Conservation (phyloP, 2,797 vertebrate genomes). For the Sorex maritimensis region DNA sequence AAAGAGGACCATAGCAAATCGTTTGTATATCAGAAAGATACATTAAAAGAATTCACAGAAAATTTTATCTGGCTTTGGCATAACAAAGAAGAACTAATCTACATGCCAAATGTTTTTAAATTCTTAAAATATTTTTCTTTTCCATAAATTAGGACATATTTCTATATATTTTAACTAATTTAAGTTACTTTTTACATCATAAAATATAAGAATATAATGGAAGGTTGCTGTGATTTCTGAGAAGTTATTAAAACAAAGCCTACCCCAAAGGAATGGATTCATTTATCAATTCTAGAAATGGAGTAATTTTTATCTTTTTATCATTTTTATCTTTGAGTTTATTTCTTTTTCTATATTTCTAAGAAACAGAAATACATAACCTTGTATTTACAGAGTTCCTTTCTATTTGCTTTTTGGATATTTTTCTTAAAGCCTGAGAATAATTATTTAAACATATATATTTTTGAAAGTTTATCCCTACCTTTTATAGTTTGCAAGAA, state of each 20-base stretch:
- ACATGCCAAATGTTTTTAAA: slow-evolving; percentile 61
- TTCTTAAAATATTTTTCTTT: slow-evolving; percentile 68
- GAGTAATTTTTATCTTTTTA: slow-evolving; percentile 51
- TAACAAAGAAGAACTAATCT: slow-evolving; percentile 13
- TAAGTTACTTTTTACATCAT: slow-evolving; percentile 61
- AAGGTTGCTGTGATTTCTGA: slow-evolving; percentile 68
- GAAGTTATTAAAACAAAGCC: slow-evolving; percentile 79
- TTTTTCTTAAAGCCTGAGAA: slow-evolving; percentile 78
- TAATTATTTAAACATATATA: slow-evolving; percentile 72
- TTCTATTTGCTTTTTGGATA: slow-evolving; percentile 61
- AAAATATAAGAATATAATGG: slow-evolving; percentile 62
- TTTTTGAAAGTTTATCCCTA: slow-evolving; percentile 78
- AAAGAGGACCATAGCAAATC: background rate
- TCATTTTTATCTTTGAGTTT: slow-evolving; percentile 79
- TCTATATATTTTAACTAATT: slow-evolving; percentile 72
- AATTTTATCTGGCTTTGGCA: slow-evolving; percentile 30
- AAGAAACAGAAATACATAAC: slow-evolving; percentile 72
- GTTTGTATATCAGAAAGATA: background rate
- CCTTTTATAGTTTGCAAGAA: slow-evolving; percentile 73
- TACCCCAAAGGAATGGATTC: slow-evolving; percentile 57
- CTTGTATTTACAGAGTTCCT: slow-evolving; percentile 69
- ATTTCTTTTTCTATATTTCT: slow-evolving; percentile 76
- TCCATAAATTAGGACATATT: slow-evolving; percentile 57
- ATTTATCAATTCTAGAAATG: slow-evolving; percentile 60
- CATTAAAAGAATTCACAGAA: slow-evolving; percentile 19